Percentiles rank a stretch among this genome's conserved stretches.
phyloP scores from a whole-genome alignment of 2,113 vertebrate genomes.

The Vireo altiloquus region DNA sequence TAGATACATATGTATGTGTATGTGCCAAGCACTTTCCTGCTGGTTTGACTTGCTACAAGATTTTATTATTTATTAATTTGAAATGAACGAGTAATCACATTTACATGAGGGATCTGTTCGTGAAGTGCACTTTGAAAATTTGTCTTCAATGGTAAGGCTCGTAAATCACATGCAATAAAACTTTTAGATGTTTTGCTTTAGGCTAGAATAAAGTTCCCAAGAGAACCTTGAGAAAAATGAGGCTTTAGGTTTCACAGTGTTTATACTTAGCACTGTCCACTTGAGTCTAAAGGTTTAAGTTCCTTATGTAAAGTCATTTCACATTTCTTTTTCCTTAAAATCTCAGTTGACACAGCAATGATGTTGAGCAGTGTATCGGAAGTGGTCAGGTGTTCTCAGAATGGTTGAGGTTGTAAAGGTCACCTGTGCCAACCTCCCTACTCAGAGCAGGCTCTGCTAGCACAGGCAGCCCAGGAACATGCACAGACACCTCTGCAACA shows the following conservation, averaged over 20 bases:
- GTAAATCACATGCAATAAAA: not conserved
- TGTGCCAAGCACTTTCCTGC: not conserved
- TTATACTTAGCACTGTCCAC: not conserved
- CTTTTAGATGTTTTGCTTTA: not conserved
- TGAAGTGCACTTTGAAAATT: not conserved
- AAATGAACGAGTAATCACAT: not conserved
- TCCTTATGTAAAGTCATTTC: not conserved
- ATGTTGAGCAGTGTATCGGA: not conserved
- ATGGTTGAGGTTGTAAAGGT: not conserved
- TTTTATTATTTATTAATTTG: constrained; percentile 13
- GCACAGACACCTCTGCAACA: not conserved
- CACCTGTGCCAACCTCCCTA: not conserved
- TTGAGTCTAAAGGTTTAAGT: not conserved
- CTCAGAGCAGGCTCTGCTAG: accelerated
- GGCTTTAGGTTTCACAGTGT: not conserved
- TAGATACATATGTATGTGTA: not conserved
- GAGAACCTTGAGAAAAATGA: not conserved
- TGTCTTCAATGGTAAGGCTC: not conserved
- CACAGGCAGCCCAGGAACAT: not conserved
- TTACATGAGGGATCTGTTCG: not conserved
- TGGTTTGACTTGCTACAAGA: not conserved
- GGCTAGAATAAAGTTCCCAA: not conserved
- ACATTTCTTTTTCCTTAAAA: not conserved
- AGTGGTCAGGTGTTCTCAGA: not conserved
- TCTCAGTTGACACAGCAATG: not conserved